A percentile compares a stretch with the other conserved stretches of the same genome.
phyloP scores from a whole-genome alignment of 2,888 invertebrate species.

The Scrobipalpa atriplicella region DNA sequence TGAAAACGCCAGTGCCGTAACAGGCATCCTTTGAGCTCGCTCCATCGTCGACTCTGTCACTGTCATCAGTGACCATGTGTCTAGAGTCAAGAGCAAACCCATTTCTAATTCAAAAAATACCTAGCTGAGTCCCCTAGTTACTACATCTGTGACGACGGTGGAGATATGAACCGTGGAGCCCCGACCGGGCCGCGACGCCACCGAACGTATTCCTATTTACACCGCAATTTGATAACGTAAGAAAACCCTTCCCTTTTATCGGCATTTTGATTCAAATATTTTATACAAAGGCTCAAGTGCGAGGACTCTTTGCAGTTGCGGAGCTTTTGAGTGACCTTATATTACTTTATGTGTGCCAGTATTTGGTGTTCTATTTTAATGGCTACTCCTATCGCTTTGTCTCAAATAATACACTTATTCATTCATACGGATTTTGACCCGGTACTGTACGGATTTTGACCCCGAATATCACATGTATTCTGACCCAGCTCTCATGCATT shows the following conservation, averaged over 20 bases:
- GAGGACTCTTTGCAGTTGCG: not conserved
- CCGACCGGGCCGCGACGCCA: not conserved
- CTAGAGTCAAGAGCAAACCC: too few species aligned
- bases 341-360: too few species aligned
- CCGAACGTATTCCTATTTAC: conserved; percentile 21
- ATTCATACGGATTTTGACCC: too few species aligned
- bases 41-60: too few species aligned
- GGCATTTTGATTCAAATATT: conserved; percentile 14
- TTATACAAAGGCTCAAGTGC: not conserved
- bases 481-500: not conserved
- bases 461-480: too few species aligned
- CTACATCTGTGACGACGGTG: not conserved
- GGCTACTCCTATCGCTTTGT: too few species aligned
- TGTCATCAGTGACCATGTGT: too few species aligned
- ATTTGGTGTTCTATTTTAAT: too few species aligned
- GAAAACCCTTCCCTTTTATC: conserved; percentile 15
- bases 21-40: too few species aligned
- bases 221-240: conserved; percentile 20
- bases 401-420: too few species aligned
- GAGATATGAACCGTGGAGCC: conserved; percentile 4
- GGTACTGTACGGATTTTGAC: too few species aligned
- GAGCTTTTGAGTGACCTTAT: not conserved
- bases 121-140: not conserved
- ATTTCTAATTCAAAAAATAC: not conserved
- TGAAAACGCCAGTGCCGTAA: too few species aligned